Evolutionary conservation across 1,140 invertebrate genomes (phyloP), one percentile per base, ranked within the genome.

Genomic region (Argopecten irradians): DNA sequence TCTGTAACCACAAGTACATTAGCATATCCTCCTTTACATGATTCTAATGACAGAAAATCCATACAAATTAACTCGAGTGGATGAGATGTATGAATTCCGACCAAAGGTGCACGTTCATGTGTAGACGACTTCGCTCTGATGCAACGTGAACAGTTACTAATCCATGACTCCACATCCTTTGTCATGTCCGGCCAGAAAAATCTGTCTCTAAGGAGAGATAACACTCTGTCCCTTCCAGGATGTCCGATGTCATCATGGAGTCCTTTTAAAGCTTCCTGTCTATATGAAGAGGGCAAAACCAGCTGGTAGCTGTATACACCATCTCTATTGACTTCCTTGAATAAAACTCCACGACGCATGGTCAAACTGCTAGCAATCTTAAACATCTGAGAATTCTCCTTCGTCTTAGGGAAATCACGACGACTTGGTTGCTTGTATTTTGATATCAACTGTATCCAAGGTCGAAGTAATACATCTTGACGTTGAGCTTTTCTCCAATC

Each of bases 291-390:
- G 9, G 43, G 43, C 22, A 16, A 46, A 11, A 46, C 43, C 43
- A 46, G 22, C 43, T 46, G 43, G 43, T 46, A 46, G 14, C 22
- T 11, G 43, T 46, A 46, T 16, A 46, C 43, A 3, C 43, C 43
- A 46, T 46, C 43, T 22, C 19, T 22, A 46, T 46, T 46, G 9
- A 46, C 43, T 16, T 46, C 43, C 43, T 46, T 46, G 14, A 46
- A 46, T 11, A 46, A 19, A 83, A 83, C 32, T 32, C 55, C 46
- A 35, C 82, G 84, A 33, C 83, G 82, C 32, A 82, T 9, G 2
- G 89, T 85, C n/a, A 87, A 55, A 13, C 34, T n/a, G 28, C 84
- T 85, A 16, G 88, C 88, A 35, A 84, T 86, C 2, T 35, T 83
- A 41, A 84, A 55, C n/a, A 32, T 82, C 41, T 34, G 43, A 2